Conservation (phyloP, 2,888 invertebrate species). For the Mythimna ferrago region DNA sequence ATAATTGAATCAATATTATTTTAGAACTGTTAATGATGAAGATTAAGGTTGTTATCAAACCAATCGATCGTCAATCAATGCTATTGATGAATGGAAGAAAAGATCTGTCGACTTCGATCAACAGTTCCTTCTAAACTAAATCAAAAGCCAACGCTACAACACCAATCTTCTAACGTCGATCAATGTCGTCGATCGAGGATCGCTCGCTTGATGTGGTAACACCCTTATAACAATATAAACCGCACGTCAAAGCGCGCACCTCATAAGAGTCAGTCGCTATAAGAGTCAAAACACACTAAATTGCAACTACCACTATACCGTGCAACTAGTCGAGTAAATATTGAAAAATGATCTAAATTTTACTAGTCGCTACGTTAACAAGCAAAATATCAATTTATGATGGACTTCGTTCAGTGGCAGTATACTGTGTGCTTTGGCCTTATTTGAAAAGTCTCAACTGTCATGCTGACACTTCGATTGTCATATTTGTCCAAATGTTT, state of each 20-base stretch:
- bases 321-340: conserved; percentile 22
- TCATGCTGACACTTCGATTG: conserved; percentile 7
- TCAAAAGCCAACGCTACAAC: too few species aligned
- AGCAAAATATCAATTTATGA: conserved; percentile 9
- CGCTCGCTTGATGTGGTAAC: too few species aligned
- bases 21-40: neutral
- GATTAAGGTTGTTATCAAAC: too few species aligned
- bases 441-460: conserved; percentile 32
- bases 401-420: conserved; percentile 18
- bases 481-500: neutral
- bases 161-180: too few species aligned
- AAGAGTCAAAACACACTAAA: conserved; percentile 52
- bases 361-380: conserved; percentile 32
- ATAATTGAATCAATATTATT: neutral
- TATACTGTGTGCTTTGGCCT: conserved; percentile 41
- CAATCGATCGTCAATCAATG: too few species aligned
- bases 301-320: conserved; percentile 44
- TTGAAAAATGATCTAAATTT: conserved; percentile 30
- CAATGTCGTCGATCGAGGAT: too few species aligned
- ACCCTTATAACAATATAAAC: neutral
- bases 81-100: too few species aligned
- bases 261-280: conserved; percentile 1
- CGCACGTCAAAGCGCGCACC: conserved; percentile 3
- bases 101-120: too few species aligned
- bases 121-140: too few species aligned